A percentile compares a stretch with the other conserved stretches of the same genome.
phyloP scores from a whole-genome alignment of 1,140 invertebrate species.

The Ostrea denselamellosa region DNA sequence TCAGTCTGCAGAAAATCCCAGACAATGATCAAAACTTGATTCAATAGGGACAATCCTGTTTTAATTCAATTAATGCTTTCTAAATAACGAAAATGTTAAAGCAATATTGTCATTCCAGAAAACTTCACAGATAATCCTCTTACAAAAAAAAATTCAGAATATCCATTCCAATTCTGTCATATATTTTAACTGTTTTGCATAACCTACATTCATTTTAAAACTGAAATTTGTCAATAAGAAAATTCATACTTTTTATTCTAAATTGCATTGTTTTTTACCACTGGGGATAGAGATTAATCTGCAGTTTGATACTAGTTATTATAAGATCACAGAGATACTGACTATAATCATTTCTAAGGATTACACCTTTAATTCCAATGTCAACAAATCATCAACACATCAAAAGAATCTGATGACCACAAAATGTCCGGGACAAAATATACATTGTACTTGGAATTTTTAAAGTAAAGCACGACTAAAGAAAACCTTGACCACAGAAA shows the following conservation, averaged over 20 bases:
- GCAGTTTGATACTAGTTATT: no score
- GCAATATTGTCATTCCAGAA: constrained; percentile 20
- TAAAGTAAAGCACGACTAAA: not conserved
- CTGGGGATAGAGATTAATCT: no score
- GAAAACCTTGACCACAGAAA: not conserved
- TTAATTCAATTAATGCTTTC: not conserved
- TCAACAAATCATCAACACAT: no score
- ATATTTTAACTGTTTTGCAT: not conserved
- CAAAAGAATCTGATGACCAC: not conserved
- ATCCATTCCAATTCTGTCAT: not conserved
- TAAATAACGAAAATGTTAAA: not conserved
- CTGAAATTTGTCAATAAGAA: no score
- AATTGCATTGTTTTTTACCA: no score
- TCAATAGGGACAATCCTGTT: not conserved
- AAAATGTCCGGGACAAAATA: not conserved
- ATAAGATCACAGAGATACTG: no score
- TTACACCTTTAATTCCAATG: no score
- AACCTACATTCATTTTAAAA: no score
- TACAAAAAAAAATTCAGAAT: not conserved
- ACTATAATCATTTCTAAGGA: no score
- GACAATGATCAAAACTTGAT: not conserved
- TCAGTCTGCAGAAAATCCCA: not conserved
- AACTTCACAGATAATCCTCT: not conserved
- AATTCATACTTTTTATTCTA: no score
- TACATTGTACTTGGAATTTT: not conserved